phyloP scores from a whole-genome alignment of 2,888 invertebrate species.

The Acleris emargana region DNA sequence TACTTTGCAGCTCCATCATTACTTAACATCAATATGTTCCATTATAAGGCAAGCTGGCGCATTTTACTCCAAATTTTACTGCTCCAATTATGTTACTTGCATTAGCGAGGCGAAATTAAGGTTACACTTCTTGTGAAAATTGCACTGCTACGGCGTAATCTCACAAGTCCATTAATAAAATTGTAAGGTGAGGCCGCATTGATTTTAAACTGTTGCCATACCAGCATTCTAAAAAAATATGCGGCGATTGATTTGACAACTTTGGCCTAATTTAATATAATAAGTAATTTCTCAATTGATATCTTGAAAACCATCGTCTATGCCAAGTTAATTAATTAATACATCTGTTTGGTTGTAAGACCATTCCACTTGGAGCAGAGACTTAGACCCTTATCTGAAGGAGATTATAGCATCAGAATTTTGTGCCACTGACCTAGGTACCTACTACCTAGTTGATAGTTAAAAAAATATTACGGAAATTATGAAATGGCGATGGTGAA shows the following conservation, averaged over 20 bases:
- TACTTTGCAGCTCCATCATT: conserved; percentile 26
- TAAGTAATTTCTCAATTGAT: not conserved
- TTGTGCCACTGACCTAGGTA: too few species aligned
- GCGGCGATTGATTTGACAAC: not conserved
- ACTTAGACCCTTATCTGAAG: too few species aligned
- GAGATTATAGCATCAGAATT: too few species aligned
- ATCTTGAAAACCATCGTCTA: too few species aligned
- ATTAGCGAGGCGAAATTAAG: conserved; percentile 35
- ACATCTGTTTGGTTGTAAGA: too few species aligned
- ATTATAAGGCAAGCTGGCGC: conserved; percentile 27
- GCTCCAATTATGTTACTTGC: conserved; percentile 36
- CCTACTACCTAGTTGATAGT: too few species aligned
- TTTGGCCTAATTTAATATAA: not conserved
- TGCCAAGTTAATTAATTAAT: too few species aligned
- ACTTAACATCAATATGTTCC: conserved; percentile 35
- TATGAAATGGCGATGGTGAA: too few species aligned
- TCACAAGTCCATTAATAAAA: conserved; percentile 28
- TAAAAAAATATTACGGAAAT: too few species aligned
- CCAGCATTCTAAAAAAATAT: not conserved
- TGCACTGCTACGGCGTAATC: conserved; percentile 24
- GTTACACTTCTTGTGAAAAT: conserved; percentile 36
- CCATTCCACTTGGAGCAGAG: too few species aligned
- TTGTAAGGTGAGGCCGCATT: conserved; percentile 26
- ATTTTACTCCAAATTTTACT: conserved; percentile 35
- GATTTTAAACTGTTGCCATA: conserved; percentile 3